phyloP scores from a whole-genome alignment of 2,888 invertebrate species.

The Eupithecia abbreviata region DNA sequence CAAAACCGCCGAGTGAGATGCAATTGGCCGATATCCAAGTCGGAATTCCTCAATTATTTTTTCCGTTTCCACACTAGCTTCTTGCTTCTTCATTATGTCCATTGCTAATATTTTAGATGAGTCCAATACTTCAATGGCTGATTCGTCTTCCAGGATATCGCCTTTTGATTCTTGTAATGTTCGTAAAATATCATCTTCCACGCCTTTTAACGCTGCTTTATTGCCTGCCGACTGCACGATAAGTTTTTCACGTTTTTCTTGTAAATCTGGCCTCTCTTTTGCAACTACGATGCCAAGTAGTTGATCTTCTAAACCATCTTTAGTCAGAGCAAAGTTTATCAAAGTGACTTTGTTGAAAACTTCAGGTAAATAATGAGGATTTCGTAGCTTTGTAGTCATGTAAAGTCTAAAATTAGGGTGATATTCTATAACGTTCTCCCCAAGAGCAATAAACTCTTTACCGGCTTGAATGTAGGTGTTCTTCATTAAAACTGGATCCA shows the following conservation, averaged over 20 bases:
- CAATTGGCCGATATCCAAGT: conserved; percentile 89
- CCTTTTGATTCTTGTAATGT: conserved; percentile 92
- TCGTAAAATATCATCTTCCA: conserved; percentile 94
- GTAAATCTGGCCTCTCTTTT: conserved; percentile 92
- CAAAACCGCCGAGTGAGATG: conserved; percentile 90
- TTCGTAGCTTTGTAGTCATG: conserved; percentile 91
- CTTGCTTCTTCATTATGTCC: conserved; percentile 92
- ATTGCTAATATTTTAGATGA: conserved; percentile 92
- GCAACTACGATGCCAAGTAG: conserved; percentile 92
- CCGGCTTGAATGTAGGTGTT: conserved; percentile 90
- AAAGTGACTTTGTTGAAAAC: conserved; percentile 92
- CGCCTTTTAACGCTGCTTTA: conserved; percentile 90
- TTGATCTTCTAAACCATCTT: conserved; percentile 93
- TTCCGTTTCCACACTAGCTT: conserved; percentile 90
- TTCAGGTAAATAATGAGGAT: conserved; percentile 94
- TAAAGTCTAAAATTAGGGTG: conserved; percentile 90
- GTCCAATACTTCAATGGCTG: conserved; percentile 93
- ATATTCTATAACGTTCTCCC: conserved; percentile 91
- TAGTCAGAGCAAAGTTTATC: conserved; percentile 92
- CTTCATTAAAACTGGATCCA: conserved; percentile 90
- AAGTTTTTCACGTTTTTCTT: conserved; percentile 90
- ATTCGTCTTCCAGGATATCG: conserved; percentile 95
- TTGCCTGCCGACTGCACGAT: conserved; percentile 92
- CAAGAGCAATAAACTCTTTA: conserved; percentile 89
- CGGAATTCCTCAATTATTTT: conserved; percentile 90